These are phyloP conservation scores for Falco novaeseelandiae DNA, from an alignment of 2,797 vertebrate genomes.

Conservation along the genomic window DNA sequence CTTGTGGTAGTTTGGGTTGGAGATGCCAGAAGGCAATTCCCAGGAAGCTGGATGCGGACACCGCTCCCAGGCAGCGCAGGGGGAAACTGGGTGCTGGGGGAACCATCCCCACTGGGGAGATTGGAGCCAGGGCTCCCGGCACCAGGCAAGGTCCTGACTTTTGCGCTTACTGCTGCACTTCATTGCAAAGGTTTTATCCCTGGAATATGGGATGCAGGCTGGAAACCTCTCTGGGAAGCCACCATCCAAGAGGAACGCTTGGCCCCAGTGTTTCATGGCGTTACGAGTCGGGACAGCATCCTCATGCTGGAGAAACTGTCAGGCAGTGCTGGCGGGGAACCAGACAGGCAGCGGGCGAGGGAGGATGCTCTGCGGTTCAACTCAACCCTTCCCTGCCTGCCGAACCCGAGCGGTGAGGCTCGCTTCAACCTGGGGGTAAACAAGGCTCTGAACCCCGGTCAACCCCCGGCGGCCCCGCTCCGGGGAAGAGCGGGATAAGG, in stretches of 20 bases:
- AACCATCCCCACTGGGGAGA: background rate
- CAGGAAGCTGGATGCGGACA: fast-evolving
- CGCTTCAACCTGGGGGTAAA: fast-evolving
- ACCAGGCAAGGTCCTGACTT: background rate
- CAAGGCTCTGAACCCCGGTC: background rate
- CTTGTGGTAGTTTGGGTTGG: background rate
- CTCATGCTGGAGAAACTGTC: fast-evolving
- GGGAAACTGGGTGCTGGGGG: background rate
- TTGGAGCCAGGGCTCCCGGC: background rate
- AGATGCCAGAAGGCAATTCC: background rate
- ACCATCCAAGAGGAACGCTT: background rate
- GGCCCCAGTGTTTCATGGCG: fast-evolving
- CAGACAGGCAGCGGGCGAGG: fast-evolving
- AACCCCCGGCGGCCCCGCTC: fast-evolving
- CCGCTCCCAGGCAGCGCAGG: background rate
- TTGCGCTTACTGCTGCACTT: background rate
- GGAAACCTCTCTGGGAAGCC: background rate
- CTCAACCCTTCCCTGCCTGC: background rate
- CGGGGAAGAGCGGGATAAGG: background rate
- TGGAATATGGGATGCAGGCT: background rate
- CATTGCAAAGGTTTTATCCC: background rate
- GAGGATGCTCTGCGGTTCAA: background rate
- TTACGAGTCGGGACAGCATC: fast-evolving
- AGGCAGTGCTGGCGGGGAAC: background rate
- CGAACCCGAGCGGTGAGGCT: background rate